Conservation (phyloP, 2,797 vertebrate species). For the Carapus acus region DNA sequence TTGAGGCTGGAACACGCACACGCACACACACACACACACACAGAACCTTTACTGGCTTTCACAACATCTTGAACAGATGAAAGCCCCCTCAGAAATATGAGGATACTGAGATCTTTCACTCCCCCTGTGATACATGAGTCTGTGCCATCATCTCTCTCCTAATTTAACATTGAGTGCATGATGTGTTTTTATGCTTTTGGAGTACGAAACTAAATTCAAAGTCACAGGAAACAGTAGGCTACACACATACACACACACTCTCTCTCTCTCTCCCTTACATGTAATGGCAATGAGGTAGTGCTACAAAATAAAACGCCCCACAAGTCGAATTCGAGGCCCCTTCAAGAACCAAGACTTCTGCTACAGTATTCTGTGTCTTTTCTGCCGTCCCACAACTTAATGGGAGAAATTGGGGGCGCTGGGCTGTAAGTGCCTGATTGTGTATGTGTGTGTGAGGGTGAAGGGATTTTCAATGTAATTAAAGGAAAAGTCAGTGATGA, state of each 20-base stretch:
- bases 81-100: neutral
- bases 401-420: conserved; percentile 19
- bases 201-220: neutral
- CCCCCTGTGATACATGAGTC: conserved; percentile 23
- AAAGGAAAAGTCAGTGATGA: conserved; percentile 4
- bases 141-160: conserved; percentile 5
- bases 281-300: conserved; percentile 63
- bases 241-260: conserved; percentile 28
- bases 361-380: conserved; percentile 67
- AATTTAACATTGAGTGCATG: neutral
- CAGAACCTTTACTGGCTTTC: conserved; percentile 5
- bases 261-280: conserved; percentile 28
- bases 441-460: neutral
- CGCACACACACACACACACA: neutral
- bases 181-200: neutral
- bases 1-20: neutral
- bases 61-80: neutral
- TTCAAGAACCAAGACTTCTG: conserved; percentile 62
- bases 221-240: conserved; percentile 7
- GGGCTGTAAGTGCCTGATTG: neutral
- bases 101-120: conserved; percentile 10
- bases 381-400: conserved; percentile 27
- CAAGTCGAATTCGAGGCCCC: conserved; percentile 25
- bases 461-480: conserved; percentile 1
- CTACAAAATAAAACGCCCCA: conserved; percentile 34